Conservation (phyloP, 2,797 vertebrate species). For the Eupleurogrammus muticus region DNA sequence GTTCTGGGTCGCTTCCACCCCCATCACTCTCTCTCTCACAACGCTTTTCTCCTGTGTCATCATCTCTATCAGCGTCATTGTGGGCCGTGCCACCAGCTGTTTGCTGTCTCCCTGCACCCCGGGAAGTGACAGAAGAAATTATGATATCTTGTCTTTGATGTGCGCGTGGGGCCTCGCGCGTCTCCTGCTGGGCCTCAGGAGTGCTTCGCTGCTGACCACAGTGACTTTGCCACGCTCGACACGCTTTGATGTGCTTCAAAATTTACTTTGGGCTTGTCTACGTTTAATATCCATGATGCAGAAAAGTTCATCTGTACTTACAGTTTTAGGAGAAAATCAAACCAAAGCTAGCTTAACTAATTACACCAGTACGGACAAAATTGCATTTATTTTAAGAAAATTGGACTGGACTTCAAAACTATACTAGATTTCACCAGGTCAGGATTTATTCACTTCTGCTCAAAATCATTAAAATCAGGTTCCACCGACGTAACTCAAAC, state of each 20-base stretch:
- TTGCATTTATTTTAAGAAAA: neutral
- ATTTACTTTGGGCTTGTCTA: neutral
- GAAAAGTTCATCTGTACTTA: neutral
- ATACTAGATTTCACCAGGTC: neutral
- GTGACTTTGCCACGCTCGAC: slow-evolving; percentile 20
- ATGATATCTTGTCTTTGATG: slow-evolving; percentile 57
- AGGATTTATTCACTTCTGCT: neutral
- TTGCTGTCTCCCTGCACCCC: slow-evolving; percentile 63
- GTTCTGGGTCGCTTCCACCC: slow-evolving; percentile 20
- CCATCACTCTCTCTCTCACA: slow-evolving; percentile 28
- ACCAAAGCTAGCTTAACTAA: too few relatives aligned
- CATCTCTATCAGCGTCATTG: slow-evolving; percentile 47
- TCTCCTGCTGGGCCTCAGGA: slow-evolving; percentile 48
- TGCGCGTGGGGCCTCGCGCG: slow-evolving; percentile 20
- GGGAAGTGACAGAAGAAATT: slow-evolving; percentile 74
- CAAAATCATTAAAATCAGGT: neutral
- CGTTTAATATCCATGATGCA: slow-evolving; percentile 1
- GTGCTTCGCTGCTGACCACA: slow-evolving; percentile 47
- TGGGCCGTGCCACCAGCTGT: slow-evolving; percentile 70
- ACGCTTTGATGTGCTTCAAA: slow-evolving; percentile 22
- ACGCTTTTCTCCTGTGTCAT: slow-evolving; percentile 43
- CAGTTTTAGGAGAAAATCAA: slow-evolving; percentile 14
- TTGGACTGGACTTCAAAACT: too few relatives aligned
- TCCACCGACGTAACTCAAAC: neutral
- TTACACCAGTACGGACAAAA: neutral